A percentile compares a stretch with the other conserved stretches of the same genome.
phyloP scores from a whole-genome alignment of 2,113 vertebrate genomes.

The Mirounga angustirostris region DNA sequence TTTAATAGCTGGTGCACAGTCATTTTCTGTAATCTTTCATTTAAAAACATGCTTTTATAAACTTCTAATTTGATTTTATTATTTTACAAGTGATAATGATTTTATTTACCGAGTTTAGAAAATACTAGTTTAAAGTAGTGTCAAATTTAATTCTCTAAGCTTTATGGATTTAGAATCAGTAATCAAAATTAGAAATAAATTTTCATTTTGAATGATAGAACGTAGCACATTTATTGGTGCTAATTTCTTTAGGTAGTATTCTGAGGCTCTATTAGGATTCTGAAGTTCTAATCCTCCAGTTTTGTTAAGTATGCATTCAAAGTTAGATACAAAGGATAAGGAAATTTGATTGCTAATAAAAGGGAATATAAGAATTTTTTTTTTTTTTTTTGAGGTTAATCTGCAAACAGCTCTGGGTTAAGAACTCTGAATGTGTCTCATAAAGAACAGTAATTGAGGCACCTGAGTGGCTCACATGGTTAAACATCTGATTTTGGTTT shows the following conservation, averaged over 20 bases:
- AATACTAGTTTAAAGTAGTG: neutral
- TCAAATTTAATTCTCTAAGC: neutral
- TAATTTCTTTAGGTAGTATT: neutral
- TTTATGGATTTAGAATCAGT: neutral
- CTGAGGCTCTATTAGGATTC: conserved; percentile 1
- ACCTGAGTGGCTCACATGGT: neutral
- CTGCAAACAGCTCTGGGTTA: neutral
- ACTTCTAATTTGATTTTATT: neutral
- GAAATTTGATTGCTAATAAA: conserved; percentile 6
- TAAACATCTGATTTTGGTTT: neutral
- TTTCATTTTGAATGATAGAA: neutral
- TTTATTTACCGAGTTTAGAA: conserved; percentile 33
- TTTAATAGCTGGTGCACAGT: neutral
- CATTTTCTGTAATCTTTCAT: neutral
- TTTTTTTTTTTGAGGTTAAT: neutral
- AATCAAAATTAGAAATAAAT: neutral
- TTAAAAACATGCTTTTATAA: conserved; percentile 40
- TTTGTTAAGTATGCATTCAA: neutral
- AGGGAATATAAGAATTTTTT: neutral
- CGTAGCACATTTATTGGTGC: neutral
- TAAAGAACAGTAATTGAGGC: neutral
- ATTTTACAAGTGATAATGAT: neutral
- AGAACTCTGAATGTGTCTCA: neutral
- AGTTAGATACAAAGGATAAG: neutral
- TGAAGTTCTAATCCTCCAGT: neutral